phyloP scores from a whole-genome alignment of 2,888 invertebrate genomes.

The Cryptus armator region DNA sequence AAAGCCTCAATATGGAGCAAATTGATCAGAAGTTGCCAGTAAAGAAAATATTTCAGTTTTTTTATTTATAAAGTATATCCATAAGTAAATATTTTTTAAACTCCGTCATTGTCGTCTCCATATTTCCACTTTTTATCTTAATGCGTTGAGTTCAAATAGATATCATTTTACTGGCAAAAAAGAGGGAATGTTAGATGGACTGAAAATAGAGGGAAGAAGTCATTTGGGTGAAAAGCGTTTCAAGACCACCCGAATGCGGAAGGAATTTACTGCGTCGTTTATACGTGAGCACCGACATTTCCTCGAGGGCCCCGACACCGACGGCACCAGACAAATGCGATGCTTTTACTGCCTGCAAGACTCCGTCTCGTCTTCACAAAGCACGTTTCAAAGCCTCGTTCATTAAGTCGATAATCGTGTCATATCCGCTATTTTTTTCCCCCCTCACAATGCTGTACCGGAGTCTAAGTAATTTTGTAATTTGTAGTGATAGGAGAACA shows the following conservation, averaged over 20 bases:
- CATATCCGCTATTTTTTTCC: slow-evolving; percentile 25
- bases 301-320: slow-evolving; percentile 38
- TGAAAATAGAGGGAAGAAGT: slow-evolving; percentile 29
- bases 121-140: too few species aligned
- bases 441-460: background rate
- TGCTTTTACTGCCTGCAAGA: slow-evolving; percentile 24
- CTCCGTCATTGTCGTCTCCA: too few species aligned
- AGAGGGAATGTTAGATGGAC: slow-evolving; percentile 3
- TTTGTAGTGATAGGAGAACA: background rate
- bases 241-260: slow-evolving; percentile 60
- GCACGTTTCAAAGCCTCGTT: slow-evolving; percentile 13
- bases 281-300: slow-evolving; percentile 54
- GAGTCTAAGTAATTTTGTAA: background rate
- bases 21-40: too few species aligned
- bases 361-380: slow-evolving; percentile 25
- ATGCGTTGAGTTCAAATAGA: background rate
- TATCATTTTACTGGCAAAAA: background rate
- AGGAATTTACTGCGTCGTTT: slow-evolving; percentile 66
- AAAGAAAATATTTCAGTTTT: too few species aligned
- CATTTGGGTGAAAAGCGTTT: slow-evolving; percentile 24
- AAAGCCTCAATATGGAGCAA: too few species aligned
- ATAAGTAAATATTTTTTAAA: too few species aligned
- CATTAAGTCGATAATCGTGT: slow-evolving; percentile 46
- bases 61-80: too few species aligned
- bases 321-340: slow-evolving; percentile 20